Base-by-base conservation (phyloP, 2,888 invertebrate species). In the Digitonthophagus gazella region DNA sequence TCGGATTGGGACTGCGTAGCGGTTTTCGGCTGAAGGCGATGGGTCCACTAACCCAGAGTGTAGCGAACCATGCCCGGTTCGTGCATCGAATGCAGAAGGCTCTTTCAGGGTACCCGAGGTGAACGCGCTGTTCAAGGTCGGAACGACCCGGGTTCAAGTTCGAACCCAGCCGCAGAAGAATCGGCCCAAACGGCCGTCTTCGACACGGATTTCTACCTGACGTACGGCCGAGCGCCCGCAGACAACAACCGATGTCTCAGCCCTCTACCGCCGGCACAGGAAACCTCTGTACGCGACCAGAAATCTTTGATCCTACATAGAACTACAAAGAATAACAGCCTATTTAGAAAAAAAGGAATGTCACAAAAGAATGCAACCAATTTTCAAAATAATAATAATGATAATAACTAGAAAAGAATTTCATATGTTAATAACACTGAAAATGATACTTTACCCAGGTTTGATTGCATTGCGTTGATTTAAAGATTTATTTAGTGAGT, bases 61-160 rank as follows among this genome's bases (percentile, higher is more conserved):
- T 85, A 83, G 79, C 81, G 78, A 80, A 80, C 61, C 61, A 19
- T 44, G 28, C 28, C 28, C 28, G 28, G 28, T 44, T 44, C 28
- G 28, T 44, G 28, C 28, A 44, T 44, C 28, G 28, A 44, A 44
- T 44, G 28, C 28, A 44, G 28, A 44, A 44, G 28, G 28, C 28
- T 44, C 28, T 44, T 44, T 44, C 28, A 44, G 28, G 28, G 28
- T 11, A 44, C 28, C 28, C 84, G 85, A 85, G 85, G 84, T 83
- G 83, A 82, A 81, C 83, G 84, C 82, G 85, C 84, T 84, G 83
- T 84, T 83, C 75, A 76, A 76, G 85, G 85, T 79, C 86, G 81
- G 61, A 82, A 81, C 83, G 84, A 83, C 84, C 71, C 70, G 70
- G 74, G 76, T 73, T 75, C 75, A 75, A 82, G 81, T 77, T 80